Conservation (phyloP, 1,140 invertebrate genomes). For the Drosophila sproati region DNA sequence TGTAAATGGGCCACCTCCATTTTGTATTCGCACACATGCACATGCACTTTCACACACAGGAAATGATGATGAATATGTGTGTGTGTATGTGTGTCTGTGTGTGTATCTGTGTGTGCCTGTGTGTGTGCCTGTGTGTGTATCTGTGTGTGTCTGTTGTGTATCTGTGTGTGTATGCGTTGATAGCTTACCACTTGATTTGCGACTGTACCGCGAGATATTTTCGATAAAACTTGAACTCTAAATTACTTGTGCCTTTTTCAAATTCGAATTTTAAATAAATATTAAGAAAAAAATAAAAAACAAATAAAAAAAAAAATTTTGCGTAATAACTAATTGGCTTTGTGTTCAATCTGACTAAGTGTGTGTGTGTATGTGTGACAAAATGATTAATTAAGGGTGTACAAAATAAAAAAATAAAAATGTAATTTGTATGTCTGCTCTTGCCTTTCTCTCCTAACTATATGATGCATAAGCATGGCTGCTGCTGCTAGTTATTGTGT, state of each 20-base stretch:
- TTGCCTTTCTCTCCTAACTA: constrained; percentile 42
- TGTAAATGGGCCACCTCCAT: constrained; percentile 62
- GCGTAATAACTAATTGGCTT: background rate
- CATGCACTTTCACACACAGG: constrained; percentile 2
- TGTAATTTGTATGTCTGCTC: constrained; percentile 23
- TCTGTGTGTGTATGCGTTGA: constrained; percentile 20
- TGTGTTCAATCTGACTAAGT: background rate
- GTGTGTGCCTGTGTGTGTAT: constrained; percentile 3
- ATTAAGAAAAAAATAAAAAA: background rate
- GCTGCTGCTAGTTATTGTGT: constrained; percentile 10
- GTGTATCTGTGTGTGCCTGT: no score
- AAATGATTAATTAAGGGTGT: constrained; percentile 10
- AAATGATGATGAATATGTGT: constrained; percentile 7
- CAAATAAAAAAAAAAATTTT: constrained; percentile 1
- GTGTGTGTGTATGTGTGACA: constrained; percentile 5
- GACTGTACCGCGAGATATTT: constrained; percentile 42
- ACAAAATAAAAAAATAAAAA: constrained; percentile 11
- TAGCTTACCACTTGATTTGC: constrained; percentile 34
- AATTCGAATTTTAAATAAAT: background rate
- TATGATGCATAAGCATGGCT: constrained; percentile 25
- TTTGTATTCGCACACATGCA: constrained; percentile 29
- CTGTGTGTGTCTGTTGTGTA: no score
- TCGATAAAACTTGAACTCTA: background rate
- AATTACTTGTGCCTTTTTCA: background rate
- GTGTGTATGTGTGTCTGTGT: constrained; percentile 16